Percentiles rank a stretch among this genome's conserved stretches.
phyloP scores from a whole-genome alignment of 2,888 invertebrate genomes.

The Nebria salina region DNA sequence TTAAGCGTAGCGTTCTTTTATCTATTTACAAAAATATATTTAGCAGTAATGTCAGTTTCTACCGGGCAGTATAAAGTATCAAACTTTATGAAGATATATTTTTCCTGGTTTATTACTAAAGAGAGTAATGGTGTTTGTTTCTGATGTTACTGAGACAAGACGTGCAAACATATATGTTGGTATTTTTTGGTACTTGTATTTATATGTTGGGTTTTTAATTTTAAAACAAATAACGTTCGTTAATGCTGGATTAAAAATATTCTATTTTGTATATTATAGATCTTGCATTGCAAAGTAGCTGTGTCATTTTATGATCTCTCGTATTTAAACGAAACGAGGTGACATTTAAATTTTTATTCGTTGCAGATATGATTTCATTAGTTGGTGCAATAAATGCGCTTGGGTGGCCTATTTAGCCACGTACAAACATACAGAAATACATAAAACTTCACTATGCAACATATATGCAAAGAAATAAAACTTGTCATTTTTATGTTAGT shows the following conservation, averaged over 20 bases:
- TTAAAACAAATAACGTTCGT: too few relatives aligned
- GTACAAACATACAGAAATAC: neutral
- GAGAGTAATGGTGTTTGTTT: constrained; percentile 12
- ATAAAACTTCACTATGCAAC: constrained; percentile 3
- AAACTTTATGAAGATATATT: constrained; percentile 40
- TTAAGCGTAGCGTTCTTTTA: neutral
- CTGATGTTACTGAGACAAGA: neutral
- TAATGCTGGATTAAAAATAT: too few relatives aligned
- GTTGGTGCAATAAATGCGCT: neutral
- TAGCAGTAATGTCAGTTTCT: neutral
- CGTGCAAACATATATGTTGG: neutral
- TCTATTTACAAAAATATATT: neutral
- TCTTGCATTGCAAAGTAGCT: neutral
- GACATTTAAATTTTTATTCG: constrained; percentile 7
- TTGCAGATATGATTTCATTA: constrained; percentile 11
- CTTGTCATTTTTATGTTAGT: constrained; percentile 16
- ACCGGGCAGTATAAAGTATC: constrained; percentile 26
- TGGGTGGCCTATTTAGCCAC: constrained; percentile 12
- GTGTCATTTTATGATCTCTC: neutral
- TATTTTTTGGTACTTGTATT: too few relatives aligned
- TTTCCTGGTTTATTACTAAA: constrained; percentile 32
- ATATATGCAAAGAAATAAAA: constrained; percentile 16
- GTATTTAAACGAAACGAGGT: neutral
- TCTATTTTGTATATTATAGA: too few relatives aligned
- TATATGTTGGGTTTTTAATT: too few relatives aligned